Evolutionary conservation across 2,888 invertebrate species (phyloP).

Genomic region (Ichneumon xanthorius): DNA sequence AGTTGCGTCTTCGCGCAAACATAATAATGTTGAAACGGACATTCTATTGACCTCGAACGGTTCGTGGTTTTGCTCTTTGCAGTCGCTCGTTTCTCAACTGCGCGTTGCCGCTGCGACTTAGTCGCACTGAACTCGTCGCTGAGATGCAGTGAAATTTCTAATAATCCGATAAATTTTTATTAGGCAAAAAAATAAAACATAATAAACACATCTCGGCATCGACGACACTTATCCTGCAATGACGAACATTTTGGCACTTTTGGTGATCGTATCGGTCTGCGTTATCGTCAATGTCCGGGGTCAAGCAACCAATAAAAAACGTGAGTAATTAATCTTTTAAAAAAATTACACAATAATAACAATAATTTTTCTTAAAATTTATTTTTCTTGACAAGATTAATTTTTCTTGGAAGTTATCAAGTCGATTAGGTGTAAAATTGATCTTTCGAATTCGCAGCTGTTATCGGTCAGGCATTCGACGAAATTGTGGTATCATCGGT

Average conservation of each 20-base stretch:
- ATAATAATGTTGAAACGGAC: neutral
- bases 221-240: constrained; percentile 73
- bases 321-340: constrained; percentile 73
- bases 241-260: constrained; percentile 79
- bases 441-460: constrained; percentile 71
- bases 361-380: neutral
- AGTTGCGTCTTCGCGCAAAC: neutral
- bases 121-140: neutral
- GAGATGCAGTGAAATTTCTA: neutral
- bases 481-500: constrained; percentile 85
- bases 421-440: neutral
- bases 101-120: neutral
- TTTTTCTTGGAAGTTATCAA: neutral
- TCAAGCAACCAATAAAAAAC: constrained; percentile 78
- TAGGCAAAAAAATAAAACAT: constrained; percentile 68
- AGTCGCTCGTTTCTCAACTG: constrained; percentile 1
- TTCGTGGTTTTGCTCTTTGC: neutral
- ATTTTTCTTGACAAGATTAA: neutral
- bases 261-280: constrained; percentile 78
- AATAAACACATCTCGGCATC: constrained; percentile 64
- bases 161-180: constrained; percentile 38
- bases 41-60: constrained; percentile 46
- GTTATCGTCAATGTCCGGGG: constrained; percentile 80
- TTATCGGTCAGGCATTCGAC: constrained; percentile 83
- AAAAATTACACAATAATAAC: neutral